Evolutionary conservation across 2,888 invertebrate species (phyloP).

Genomic region (Leucophora obtusa): DNA sequence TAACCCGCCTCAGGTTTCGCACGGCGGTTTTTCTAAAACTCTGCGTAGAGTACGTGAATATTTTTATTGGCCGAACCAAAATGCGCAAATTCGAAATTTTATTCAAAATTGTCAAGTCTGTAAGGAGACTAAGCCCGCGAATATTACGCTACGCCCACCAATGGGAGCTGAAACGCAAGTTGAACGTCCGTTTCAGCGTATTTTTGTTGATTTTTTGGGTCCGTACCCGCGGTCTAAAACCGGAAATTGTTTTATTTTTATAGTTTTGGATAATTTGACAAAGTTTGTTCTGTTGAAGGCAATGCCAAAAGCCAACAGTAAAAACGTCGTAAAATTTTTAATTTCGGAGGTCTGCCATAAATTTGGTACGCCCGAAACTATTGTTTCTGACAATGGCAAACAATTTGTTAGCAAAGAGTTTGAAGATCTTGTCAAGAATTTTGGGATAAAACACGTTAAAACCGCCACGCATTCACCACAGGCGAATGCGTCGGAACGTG

Average conservation of each 20-base stretch:
- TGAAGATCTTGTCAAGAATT: background rate
- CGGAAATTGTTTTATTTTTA: background rate
- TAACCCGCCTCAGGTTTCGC: slow-evolving; percentile 11
- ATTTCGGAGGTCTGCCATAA: background rate
- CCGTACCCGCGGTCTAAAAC: background rate
- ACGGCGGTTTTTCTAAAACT: background rate
- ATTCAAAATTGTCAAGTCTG: too few species aligned
- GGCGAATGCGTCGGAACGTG: slow-evolving; percentile 68
- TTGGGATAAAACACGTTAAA: background rate
- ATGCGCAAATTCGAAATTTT: slow-evolving; percentile 5
- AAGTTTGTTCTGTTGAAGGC: background rate
- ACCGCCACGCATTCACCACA: background rate
- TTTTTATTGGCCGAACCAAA: slow-evolving; percentile 20
- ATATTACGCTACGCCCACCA: slow-evolving; percentile 34
- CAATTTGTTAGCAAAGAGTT: background rate
- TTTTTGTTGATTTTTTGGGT: slow-evolving; percentile 3
- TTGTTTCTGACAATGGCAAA: slow-evolving; percentile 12
- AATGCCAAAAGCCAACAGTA: too few species aligned
- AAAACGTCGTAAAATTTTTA: too few species aligned
- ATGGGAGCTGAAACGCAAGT: too few species aligned
- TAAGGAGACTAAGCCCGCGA: slow-evolving; percentile 22
- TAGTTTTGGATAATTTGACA: too few species aligned
- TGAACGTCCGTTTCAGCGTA: too few species aligned
- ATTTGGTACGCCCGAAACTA: slow-evolving; percentile 1
- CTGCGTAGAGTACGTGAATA: slow-evolving; percentile 16